Evolutionary conservation across 1,140 invertebrate genomes (phyloP), one percentile per base, ranked within the genome.

Genomic region (Phenacoccus solenopsis): DNA sequence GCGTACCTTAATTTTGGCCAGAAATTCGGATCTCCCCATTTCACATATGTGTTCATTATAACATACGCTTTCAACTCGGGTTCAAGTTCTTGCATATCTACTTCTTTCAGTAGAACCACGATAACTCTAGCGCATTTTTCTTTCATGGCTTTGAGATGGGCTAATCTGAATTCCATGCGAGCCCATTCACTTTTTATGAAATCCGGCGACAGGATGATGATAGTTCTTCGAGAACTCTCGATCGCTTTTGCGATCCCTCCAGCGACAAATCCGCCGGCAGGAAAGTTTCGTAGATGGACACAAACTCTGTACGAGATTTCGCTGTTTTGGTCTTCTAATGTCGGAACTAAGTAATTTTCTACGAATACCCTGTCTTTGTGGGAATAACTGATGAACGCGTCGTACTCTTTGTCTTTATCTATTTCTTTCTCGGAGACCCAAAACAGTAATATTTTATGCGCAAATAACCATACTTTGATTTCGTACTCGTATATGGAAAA

Each of bases 341-440:
- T 81, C 0, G 85, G 79, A 38, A 91, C 82, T 21, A 95, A 76
- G 64, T 86, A 80, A 3, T 86, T 80, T 0, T 85, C 78, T 0
- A 94, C 86, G 76, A 89, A 91, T 2, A 85, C 82, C 70, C 88
- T 85, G 77, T 96, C 93, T 75, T 86, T 84, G 74, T 91, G 87
- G 0, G 91, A 90, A 76, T 89, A 94, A 71, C 91, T 93, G 35
- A 96, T 83, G 77, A 95, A 96, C 0, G 90, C 91, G 75, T 96
- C 93, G 77, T 88, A 94, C 4, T 82, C 76, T 76, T 91, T 92
- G 61, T 90, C 85, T 72, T 86, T 85, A 74, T 91, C 90, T 1
- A 90, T 73, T 72, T 90, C 88, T 38, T 87, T 83, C 74, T 90
- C 86, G 1, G 84, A 85, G 13, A 90, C 84, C 80, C 85, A 85